Percentiles rank a stretch among this genome's conserved stretches.
phyloP scores from a whole-genome alignment of 1,140 invertebrate species.

The Lanistes nyassanus region DNA sequence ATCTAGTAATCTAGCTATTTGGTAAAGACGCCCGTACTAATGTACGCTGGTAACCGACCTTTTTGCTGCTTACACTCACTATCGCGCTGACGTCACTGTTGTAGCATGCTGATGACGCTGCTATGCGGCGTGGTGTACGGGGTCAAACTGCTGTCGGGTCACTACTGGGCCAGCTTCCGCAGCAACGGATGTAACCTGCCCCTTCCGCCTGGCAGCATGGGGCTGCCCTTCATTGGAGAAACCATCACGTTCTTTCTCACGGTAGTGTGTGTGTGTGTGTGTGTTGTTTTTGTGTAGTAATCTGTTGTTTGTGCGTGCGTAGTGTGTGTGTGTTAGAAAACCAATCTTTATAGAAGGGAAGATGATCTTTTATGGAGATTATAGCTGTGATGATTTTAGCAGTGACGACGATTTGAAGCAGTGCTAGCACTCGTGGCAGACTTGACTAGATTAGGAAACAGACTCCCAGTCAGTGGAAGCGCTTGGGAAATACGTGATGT shows the following conservation, averaged over 20 bases:
- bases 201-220: slow-evolving; percentile 53
- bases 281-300: background rate
- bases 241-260: slow-evolving; percentile 42
- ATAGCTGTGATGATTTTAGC: background rate
- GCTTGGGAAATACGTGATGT: background rate
- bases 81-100: slow-evolving; percentile 26
- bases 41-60: background rate
- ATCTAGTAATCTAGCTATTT: too few relatives aligned
- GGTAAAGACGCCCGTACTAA: too few relatives aligned
- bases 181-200: slow-evolving; percentile 36
- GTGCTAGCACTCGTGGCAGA: background rate
- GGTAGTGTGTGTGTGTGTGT: background rate
- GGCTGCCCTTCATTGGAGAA: slow-evolving; percentile 55
- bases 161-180: slow-evolving; percentile 33
- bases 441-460: too few relatives aligned
- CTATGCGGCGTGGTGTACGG: slow-evolving; percentile 46
- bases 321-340: background rate
- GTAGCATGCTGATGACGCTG: slow-evolving; percentile 26
- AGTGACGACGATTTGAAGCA: background rate
- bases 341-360: background rate
- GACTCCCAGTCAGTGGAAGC: too few relatives aligned
- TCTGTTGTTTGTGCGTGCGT: background rate
- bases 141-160: too few relatives aligned
- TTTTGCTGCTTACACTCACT: background rate
- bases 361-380: background rate